Base-by-base conservation (phyloP, 1,140 invertebrate genomes). In the Monochamus saltuarius region DNA sequence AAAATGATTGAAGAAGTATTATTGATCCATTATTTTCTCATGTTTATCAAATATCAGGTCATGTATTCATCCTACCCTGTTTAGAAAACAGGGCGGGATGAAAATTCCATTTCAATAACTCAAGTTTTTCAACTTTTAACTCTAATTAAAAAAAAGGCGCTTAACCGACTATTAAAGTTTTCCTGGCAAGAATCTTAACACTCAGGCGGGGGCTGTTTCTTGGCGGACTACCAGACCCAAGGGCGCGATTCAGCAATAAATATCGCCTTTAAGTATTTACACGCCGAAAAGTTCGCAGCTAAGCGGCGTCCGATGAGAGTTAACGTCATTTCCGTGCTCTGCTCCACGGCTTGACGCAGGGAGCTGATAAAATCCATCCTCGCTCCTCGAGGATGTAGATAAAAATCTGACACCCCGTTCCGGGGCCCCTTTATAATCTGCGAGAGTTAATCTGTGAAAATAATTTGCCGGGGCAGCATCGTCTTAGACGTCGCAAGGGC, bases 371-470 rank as follows among this genome's bases (percentile, higher is more conserved):
- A 16, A 40, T 16, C 13, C 40, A 17, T 43, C 17, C 40, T 43
- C 40, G 39, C 39, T 14, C 34, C 34, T 10, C 52, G 14, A 14
- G 16, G n/a, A 6, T 6, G 22, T 29, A 50, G 56, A 58, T 40
- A 58, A 58, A 58, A 50, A 58, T 58, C 43, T 46, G 55, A 55
- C 53, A 55, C 55, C 14, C 55, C 47, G 29, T 58, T 38, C 35
- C 53, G 43, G 42, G 38, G 36, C 17, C 16, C 55, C 43, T 57
- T 57, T 47, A 57, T 57, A 57, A 57, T 57, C 43, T 46, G 42
- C 55, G 43, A 29, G 55, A 37, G 55, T 57, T 57, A 57, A 57
- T 57, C 55, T 49, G 42, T 42, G 55, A 57, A 57, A 50, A 57
- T 50, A 57, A 57, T 57, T 57, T 46, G 42, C 22, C 22, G 22